Conservation (phyloP, 37 sponge, comb jelly and placozoan species). For the Ephydatia muelleri region DNA sequence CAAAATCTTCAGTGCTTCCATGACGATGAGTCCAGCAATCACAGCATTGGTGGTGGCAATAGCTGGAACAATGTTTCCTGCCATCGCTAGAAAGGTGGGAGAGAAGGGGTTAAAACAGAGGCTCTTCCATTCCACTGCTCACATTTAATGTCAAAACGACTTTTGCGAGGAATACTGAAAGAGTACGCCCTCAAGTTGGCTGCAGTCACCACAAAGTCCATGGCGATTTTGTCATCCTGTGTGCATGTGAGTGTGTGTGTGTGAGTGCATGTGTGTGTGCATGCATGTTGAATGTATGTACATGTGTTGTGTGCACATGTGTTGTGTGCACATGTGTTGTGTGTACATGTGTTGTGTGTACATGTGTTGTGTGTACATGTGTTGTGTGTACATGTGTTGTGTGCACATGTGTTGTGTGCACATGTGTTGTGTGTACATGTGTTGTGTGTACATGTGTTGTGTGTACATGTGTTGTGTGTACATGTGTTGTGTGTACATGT, state of each 20-base stretch:
- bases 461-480: too few species aligned
- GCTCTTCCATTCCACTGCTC: conserved; percentile 5
- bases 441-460: too few species aligned
- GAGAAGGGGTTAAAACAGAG: too few species aligned
- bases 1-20: conserved; percentile 91
- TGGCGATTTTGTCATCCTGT: conserved; percentile 76
- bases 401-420: too few species aligned
- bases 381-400: too few species aligned
- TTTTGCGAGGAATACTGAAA: conserved; percentile 78
- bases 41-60: conserved; percentile 99
- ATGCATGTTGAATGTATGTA: too few species aligned
- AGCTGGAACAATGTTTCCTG: conserved; percentile 98
- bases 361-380: too few species aligned
- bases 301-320: too few species aligned
- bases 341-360: too few species aligned
- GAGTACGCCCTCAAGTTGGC: conserved; percentile 84
- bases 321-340: too few species aligned
- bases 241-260: not conserved
- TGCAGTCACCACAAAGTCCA: conserved; percentile 95
- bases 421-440: too few species aligned
- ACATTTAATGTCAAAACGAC: conserved; percentile 95
- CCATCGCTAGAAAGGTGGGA: conserved; percentile 93
- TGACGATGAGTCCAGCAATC: conserved; percentile 95
- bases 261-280: not conserved
- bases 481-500: not conserved